Base-by-base conservation (phyloP, 2,888 invertebrate species). In the Aleiodes testaceus region DNA sequence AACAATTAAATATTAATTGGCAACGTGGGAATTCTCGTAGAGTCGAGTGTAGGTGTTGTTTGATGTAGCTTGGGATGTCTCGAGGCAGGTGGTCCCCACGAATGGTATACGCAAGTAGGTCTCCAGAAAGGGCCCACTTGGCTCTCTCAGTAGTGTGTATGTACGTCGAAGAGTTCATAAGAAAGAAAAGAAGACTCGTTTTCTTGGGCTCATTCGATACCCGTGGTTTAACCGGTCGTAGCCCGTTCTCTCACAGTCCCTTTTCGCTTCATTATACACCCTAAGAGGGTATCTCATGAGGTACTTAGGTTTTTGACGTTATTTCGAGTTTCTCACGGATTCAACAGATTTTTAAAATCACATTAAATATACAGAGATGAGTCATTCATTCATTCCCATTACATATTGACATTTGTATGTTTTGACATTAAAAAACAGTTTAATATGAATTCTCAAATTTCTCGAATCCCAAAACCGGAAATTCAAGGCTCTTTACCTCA, bases 71-170 rank as follows among this genome's bases (percentile, higher is more conserved):
- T 45, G 63, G 63, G 45, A 68, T 49, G 49, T 68, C 30, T 52
- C 50, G 44, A 63, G 63, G 63, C 69, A 69, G 63, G 69, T 69
- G 69, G 69, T 69, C 69, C 69, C 59, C 16, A 59, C 59, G 45
- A 45, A 63, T 63, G 45, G 22, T 63, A 63, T 63, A 63, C 47
- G 47, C 49, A 55, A 22, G 55, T 65, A 49, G 49, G 53, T 30
- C 55, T 14, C 49, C 22, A 61, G 16, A 65, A 53, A 53, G 64
- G 61, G 59, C 61, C 42, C 66, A 52, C 50, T 52, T 50, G 59
- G 55, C 53, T 26, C 26, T 26, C 11, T 36, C 36, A 36, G 36
- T 36, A 36, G 36, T 36, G 36, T 36, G 70, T 59, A 22, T 42
- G 59, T 67, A 66, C 59, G 61, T 71, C 66, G 66, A 67, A 71